A percentile compares a stretch with the other conserved stretches of the same genome.
Evolutionary conservation across 2,888 invertebrate species (phyloP).

Genomic region (Dynastes hyllus): DNA sequence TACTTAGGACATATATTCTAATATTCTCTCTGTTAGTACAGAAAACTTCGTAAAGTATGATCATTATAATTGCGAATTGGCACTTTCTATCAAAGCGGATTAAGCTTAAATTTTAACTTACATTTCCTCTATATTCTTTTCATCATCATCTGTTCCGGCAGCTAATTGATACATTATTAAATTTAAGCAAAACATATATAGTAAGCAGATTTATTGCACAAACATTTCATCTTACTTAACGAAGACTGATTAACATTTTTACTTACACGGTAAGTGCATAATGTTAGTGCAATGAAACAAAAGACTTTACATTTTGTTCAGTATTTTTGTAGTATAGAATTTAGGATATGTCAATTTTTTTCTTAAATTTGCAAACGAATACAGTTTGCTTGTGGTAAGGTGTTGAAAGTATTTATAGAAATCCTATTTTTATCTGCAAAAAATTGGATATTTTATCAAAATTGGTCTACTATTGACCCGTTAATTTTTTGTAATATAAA

Average conservation of each 20-base stretch:
- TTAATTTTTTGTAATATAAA: no score
- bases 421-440: conserved; percentile 11
- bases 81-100: background rate
- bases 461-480: no score
- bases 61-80: background rate
- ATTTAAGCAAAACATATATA: background rate
- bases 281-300: conserved; percentile 25
- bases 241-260: conserved; percentile 40
- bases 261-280: conserved; percentile 26
- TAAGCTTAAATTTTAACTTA: conserved; percentile 12
- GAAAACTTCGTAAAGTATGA: background rate
- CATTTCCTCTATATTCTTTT: background rate
- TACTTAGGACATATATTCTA: conserved; percentile 36
- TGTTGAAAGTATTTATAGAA: background rate
- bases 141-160: background rate
- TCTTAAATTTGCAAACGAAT: conserved; percentile 5
- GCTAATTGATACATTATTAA: background rate
- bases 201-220: conserved; percentile 24
- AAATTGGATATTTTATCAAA: no score
- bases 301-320: conserved; percentile 11
- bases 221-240: conserved; percentile 40
- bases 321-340: conserved; percentile 10
- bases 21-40: background rate
- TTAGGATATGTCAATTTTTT: background rate
- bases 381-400: background rate